Conservation (phyloP, 2,113 vertebrate genomes). For the Melanerpes formicivorus region DNA sequence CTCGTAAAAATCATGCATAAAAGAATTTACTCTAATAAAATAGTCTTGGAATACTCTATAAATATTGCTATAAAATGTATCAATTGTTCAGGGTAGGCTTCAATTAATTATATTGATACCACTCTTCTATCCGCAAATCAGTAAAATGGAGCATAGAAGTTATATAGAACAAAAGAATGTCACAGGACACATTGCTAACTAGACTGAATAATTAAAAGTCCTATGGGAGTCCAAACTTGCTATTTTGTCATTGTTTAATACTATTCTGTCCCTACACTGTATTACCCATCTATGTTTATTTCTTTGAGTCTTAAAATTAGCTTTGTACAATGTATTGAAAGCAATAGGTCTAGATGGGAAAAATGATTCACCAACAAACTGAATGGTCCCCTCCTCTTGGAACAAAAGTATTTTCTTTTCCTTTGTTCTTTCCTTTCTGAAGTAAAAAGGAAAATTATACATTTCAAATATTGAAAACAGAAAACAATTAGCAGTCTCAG, state of each 20-base stretch:
- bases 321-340: background rate
- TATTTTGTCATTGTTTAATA: background rate
- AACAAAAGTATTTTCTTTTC: background rate
- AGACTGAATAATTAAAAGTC: background rate
- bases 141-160: background rate
- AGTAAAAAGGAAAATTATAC: background rate
- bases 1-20: background rate
- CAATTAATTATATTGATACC: background rate
- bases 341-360: background rate
- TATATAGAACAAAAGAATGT: background rate
- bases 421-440: background rate
- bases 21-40: background rate
- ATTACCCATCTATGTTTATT: background rate
- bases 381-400: background rate
- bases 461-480: constrained; percentile 15
- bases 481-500: constrained; percentile 4
- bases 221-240: background rate
- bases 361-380: background rate
- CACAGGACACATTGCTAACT: background rate
- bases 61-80: background rate
- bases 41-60: background rate
- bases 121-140: background rate
- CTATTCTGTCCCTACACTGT: background rate
- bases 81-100: background rate
- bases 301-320: background rate